Evolutionary conservation across 1,140 invertebrate species (phyloP).

Genomic region (Achroia grisella): DNA sequence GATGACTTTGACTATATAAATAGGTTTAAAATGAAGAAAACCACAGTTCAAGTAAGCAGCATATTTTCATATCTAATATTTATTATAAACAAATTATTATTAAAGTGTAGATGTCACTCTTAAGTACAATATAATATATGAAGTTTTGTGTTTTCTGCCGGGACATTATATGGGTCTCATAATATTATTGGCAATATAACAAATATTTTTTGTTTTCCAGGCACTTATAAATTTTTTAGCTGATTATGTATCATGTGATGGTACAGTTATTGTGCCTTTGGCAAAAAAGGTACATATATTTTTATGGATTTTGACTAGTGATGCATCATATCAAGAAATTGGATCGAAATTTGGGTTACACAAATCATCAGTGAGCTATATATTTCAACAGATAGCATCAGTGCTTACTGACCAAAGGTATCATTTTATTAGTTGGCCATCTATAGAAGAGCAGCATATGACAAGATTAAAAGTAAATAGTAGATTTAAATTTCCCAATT

Average conservation of each 20-base stretch:
- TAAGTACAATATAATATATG: neutral
- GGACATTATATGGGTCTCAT: too few relatives aligned
- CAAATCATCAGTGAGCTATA: slow-evolving; percentile 52
- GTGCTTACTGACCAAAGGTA: slow-evolving; percentile 39
- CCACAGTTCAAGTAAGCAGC: slow-evolving; percentile 43
- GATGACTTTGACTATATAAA: slow-evolving; percentile 42
- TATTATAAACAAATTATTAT: neutral
- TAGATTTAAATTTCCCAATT: slow-evolving; percentile 57
- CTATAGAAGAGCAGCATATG: slow-evolving; percentile 54
- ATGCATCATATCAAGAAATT: slow-evolving; percentile 50
- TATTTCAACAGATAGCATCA: slow-evolving; percentile 52
- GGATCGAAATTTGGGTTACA: slow-evolving; percentile 48
- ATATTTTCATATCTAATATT: neutral
- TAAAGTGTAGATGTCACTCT: neutral
- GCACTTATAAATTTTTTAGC: slow-evolving; percentile 42
- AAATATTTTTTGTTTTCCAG: slow-evolving; percentile 35
- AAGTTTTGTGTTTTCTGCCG: too few relatives aligned
- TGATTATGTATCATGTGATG: slow-evolving; percentile 28
- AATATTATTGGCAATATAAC: slow-evolving; percentile 6
- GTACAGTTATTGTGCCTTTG: slow-evolving; percentile 26
- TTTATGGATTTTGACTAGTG: slow-evolving; percentile 45
- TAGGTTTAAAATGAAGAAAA: slow-evolving; percentile 49
- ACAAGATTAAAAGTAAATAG: slow-evolving; percentile 60
- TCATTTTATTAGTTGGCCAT: slow-evolving; percentile 60
- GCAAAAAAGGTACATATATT: slow-evolving; percentile 63